These are phyloP conservation scores for Neodontobutis hainanensis DNA, from an alignment of 2,113 vertebrate species.

Conservation along the genomic window DNA sequence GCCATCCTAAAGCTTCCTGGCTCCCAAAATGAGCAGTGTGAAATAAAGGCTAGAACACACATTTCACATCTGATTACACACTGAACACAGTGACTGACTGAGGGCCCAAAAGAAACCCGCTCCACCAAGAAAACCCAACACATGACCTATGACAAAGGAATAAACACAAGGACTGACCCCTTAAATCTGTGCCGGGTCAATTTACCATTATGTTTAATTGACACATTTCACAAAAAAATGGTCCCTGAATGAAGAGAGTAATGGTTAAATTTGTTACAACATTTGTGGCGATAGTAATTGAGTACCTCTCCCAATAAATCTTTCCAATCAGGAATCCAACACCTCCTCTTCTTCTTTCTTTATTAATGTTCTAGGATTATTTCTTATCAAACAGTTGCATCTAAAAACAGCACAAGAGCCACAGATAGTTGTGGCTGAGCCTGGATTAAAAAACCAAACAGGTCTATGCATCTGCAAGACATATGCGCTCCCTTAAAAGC, in stretches of 20 bases:
- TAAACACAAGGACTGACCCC: neutral
- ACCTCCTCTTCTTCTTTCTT: too few relatives aligned
- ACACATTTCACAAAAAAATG: too few relatives aligned
- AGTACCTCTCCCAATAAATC: too few relatives aligned
- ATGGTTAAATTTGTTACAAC: too few relatives aligned
- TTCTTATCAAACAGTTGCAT: too few relatives aligned
- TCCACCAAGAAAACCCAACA: slow-evolving; percentile 5
- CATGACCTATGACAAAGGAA: neutral
- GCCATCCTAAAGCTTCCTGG: slow-evolving; percentile 66
- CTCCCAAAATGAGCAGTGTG: slow-evolving; percentile 51
- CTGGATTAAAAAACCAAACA: neutral
- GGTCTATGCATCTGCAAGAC: slow-evolving; percentile 49
- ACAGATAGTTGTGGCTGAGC: neutral
- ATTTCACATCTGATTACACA: slow-evolving; percentile 74
- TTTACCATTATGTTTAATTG: too few relatives aligned
- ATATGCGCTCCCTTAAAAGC: slow-evolving; percentile 21
- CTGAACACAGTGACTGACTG: slow-evolving; percentile 39
- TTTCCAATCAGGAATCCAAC: too few relatives aligned
- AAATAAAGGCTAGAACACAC: slow-evolving; percentile 73
- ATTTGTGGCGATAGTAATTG: too few relatives aligned
- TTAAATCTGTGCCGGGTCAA: neutral
- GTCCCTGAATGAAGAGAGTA: too few relatives aligned
- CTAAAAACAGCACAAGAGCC: too few relatives aligned
- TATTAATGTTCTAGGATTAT: too few relatives aligned
- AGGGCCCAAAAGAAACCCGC: slow-evolving; percentile 19